These are phyloP conservation scores for Drosophila ironensis DNA, from an alignment of 1,140 invertebrate genomes.

Conservation along the genomic window DNA sequence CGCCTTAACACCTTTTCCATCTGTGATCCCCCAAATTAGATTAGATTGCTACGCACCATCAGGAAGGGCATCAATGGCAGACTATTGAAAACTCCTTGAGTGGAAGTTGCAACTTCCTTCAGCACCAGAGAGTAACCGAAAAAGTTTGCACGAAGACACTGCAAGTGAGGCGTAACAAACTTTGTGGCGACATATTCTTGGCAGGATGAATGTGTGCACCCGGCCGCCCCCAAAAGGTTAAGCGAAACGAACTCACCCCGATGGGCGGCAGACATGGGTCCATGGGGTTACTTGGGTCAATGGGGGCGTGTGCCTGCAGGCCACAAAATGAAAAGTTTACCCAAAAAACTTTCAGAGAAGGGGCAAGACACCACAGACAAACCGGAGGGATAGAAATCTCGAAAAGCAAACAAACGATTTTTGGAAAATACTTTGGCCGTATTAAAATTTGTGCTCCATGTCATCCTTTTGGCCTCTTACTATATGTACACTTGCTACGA, in stretches of 20 bases:
- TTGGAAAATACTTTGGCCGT: conserved; percentile 60
- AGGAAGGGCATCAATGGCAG: conserved; percentile 5
- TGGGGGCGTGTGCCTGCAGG: conserved; percentile 48
- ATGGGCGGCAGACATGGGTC: conserved; percentile 51
- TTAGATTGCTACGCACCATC: conserved; percentile 37
- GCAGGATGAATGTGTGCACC: conserved; percentile 31
- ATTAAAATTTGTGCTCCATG: conserved; percentile 54
- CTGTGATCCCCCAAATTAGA: conserved; percentile 11
- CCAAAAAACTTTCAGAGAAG: conserved; percentile 20
- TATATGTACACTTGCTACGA: no score
- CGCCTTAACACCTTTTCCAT: neutral
- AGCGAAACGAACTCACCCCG: conserved; percentile 67
- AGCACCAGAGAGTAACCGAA: conserved; percentile 48
- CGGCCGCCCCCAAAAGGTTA: conserved; percentile 45
- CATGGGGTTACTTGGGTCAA: conserved; percentile 36
- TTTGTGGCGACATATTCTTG: conserved; percentile 64
- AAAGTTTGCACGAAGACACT: conserved; percentile 38
- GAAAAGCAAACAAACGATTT: conserved; percentile 67
- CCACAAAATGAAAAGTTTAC: conserved; percentile 73
- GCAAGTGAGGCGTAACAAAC: conserved; percentile 30
- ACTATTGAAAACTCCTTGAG: conserved; percentile 49
- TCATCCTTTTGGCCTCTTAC: conserved; percentile 3
- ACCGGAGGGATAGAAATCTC: conserved; percentile 31
- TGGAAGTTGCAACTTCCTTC: conserved; percentile 49
- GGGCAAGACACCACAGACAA: neutral